These are phyloP conservation scores for Myathropa florea DNA, from an alignment of 2,888 invertebrate species.

Conservation along the genomic window DNA sequence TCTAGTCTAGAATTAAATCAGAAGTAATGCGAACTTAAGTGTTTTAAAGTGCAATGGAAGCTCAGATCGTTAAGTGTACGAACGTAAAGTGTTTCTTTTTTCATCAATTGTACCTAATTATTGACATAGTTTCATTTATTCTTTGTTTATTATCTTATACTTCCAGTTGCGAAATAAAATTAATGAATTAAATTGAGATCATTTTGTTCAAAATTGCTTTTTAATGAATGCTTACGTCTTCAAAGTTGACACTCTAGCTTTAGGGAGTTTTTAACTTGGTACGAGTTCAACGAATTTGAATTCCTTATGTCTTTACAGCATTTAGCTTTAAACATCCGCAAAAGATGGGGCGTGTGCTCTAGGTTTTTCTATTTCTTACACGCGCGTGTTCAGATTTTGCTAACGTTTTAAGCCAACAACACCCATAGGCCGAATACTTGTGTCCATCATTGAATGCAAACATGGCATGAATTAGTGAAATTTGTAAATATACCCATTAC, in stretches of 20 bases:
- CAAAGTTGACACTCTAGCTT: background rate
- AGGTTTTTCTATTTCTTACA: too few species aligned
- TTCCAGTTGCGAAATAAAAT: conserved; percentile 55
- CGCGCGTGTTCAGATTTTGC: too few species aligned
- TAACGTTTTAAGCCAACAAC: too few species aligned
- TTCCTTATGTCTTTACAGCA: too few species aligned
- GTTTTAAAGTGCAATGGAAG: conserved; percentile 62
- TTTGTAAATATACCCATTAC: too few species aligned
- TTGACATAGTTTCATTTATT: conserved; percentile 6
- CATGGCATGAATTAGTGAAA: too few species aligned
- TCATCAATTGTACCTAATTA: conserved; percentile 12
- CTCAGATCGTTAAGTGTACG: conserved; percentile 50
- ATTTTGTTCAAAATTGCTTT: background rate
- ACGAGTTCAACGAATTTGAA: too few species aligned
- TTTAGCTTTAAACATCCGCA: too few species aligned
- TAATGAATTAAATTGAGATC: conserved; percentile 1
- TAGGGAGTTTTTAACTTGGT: background rate
- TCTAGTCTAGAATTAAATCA: conserved; percentile 22
- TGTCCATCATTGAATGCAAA: too few species aligned
- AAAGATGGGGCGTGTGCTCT: too few species aligned
- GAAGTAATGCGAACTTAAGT: conserved; percentile 29
- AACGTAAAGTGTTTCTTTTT: conserved; percentile 24
- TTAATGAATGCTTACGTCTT: background rate
- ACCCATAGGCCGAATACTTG: too few species aligned
- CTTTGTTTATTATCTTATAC: conserved; percentile 27